These are phyloP conservation scores for Clunio marinus DNA, from an alignment of 2,888 invertebrate species.

Conservation along the genomic window DNA sequence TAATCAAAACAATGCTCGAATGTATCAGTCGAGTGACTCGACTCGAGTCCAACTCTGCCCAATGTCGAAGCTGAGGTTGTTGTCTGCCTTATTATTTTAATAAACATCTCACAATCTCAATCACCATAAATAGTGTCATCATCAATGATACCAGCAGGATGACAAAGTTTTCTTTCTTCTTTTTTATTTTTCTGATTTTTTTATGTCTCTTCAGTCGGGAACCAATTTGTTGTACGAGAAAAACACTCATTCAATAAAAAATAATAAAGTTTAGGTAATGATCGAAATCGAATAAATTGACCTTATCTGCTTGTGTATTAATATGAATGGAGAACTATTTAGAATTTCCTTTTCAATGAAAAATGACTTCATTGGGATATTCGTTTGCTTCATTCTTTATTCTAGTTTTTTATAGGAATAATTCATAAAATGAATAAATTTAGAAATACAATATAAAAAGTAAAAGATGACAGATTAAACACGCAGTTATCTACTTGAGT, in stretches of 20 bases:
- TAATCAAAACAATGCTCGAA: constrained; percentile 4
- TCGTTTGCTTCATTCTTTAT: no score
- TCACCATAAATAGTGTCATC: constrained; percentile 39
- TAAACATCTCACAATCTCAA: constrained; percentile 39
- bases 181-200: constrained; percentile 27
- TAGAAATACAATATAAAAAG: no score
- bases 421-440: no score
- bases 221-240: constrained; percentile 25
- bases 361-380: no score
- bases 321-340: no score
- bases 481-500: no score
- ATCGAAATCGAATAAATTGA: constrained; percentile 34
- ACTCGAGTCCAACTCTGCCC: no score
- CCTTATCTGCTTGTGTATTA: no score
- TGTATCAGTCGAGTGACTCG: no score
- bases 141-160: constrained; percentile 39
- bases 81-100: constrained; percentile 37
- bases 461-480: no score
- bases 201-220: constrained; percentile 21
- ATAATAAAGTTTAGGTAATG: constrained; percentile 33
- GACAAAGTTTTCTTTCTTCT: not conserved
- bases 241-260: constrained; percentile 33
- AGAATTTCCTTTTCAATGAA: no score
- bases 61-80: not conserved
- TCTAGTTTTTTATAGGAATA: no score